Evolutionary conservation across 1,140 invertebrate species (phyloP).

Genomic region (Geopemphigus sp.): DNA sequence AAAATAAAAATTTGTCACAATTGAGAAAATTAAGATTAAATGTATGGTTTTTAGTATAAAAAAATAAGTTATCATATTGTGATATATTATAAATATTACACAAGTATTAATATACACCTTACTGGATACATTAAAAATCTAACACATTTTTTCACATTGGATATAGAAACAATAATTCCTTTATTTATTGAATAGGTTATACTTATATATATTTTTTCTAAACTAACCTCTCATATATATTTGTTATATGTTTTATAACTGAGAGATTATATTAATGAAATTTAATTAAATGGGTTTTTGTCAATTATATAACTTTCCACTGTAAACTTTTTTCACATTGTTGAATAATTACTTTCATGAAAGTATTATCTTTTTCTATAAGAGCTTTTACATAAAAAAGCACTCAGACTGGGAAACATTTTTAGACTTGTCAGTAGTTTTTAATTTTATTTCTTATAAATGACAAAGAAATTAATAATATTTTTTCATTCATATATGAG

Average conservation of each 20-base stretch:
- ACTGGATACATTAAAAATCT: too few species aligned
- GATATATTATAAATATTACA: too few species aligned
- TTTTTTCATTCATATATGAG: constrained; percentile 21
- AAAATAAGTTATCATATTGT: too few species aligned
- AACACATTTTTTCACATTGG: too few species aligned
- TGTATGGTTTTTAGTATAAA: too few species aligned
- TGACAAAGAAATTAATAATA: constrained; percentile 8
- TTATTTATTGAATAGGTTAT: background rate
- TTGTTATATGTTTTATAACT: too few species aligned
- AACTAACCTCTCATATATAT: background rate
- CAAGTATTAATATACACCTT: too few species aligned
- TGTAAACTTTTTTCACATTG: background rate
- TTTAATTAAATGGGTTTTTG: background rate
- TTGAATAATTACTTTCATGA: constrained; percentile 7
- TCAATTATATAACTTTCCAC: constrained; percentile 5
- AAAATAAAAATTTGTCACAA: too few species aligned
- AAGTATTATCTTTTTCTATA: constrained; percentile 1
- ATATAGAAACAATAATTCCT: too few species aligned
- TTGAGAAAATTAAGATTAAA: too few species aligned
- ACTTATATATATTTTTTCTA: background rate
- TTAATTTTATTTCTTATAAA: background rate
- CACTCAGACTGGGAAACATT: constrained; percentile 4
- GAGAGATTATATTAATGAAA: background rate
- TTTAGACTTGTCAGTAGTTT: background rate
- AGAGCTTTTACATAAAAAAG: constrained; percentile 30